phyloP scores from a whole-genome alignment of 2,797 vertebrate genomes.

The Enteromius fasciolatus region DNA sequence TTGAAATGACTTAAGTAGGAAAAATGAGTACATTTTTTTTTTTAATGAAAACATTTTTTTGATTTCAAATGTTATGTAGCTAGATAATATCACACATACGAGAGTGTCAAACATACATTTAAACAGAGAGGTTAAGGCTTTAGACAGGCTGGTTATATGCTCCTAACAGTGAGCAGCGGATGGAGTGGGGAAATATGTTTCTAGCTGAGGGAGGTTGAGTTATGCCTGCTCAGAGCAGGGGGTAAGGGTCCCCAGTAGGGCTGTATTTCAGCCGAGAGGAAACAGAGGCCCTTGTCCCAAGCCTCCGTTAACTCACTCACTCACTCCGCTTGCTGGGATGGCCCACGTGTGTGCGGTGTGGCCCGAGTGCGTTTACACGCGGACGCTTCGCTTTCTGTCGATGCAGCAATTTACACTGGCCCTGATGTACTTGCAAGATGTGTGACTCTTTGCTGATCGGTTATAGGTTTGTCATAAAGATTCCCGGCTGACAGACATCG shows the following conservation, averaged over 20 bases:
- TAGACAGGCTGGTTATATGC: conserved; percentile 44
- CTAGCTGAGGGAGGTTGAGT: conserved; percentile 72
- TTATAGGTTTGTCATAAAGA: conserved; percentile 55
- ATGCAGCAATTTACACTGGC: conserved; percentile 56
- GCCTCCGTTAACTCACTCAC: conserved; percentile 70
- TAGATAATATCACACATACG: conserved; percentile 2
- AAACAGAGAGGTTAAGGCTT: conserved; percentile 46
- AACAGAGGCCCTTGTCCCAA: conserved; percentile 68
- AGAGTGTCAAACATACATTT: conserved; percentile 17
- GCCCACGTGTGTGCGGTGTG: conserved; percentile 50
- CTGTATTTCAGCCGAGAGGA: conserved; percentile 73
- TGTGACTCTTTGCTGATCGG: conserved; percentile 60
- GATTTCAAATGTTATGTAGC: neutral
- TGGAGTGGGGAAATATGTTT: conserved; percentile 65
- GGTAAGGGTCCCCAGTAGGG: conserved; percentile 76
- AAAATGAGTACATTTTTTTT: neutral
- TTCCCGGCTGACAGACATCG: conserved; percentile 56
- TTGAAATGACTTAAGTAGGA: conserved; percentile 8
- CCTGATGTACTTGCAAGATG: conserved; percentile 79
- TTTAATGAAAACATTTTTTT: neutral
- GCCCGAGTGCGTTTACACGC: conserved; percentile 40
- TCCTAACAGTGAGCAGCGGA: conserved; percentile 44
- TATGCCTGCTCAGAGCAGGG: conserved; percentile 76
- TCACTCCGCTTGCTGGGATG: conserved; percentile 40
- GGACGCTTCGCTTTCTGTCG: conserved; percentile 44